Evolutionary conservation across 1,140 invertebrate genomes (phyloP).

Genomic region (Heliothis virescens): DNA sequence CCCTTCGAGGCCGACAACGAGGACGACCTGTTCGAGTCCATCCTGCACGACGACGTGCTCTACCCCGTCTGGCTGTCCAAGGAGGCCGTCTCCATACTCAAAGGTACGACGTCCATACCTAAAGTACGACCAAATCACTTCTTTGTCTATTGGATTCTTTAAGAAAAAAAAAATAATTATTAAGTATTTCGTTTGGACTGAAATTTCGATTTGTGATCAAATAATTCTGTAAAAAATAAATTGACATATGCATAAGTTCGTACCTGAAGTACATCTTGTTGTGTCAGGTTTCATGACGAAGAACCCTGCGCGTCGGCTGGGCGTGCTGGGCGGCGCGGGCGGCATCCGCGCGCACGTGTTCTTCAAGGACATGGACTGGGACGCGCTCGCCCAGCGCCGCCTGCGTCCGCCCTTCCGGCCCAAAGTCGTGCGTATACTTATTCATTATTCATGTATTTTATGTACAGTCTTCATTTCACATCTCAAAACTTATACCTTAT

Average conservation of each 20-base stretch:
- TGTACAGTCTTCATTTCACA: too few species aligned
- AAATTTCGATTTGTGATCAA: too few species aligned
- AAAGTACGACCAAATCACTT: too few species aligned
- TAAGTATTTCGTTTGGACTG: too few species aligned
- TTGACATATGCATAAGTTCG: too few species aligned
- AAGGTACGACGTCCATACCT: too few species aligned
- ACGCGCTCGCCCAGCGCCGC: constrained; percentile 94
- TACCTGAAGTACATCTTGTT: too few species aligned
- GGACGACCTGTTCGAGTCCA: constrained; percentile 99
- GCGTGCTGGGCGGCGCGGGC: constrained; percentile 92
- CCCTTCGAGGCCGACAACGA: constrained; percentile 99
- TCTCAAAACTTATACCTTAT: too few species aligned
- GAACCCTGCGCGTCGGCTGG: constrained; percentile 97
- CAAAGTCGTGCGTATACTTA: constrained; percentile 91
- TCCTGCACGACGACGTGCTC: constrained; percentile 98
- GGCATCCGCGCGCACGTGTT: constrained; percentile 97
- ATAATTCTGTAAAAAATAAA: too few species aligned
- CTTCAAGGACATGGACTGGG: constrained; percentile 99
- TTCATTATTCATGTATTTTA: too few species aligned
- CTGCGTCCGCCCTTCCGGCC: constrained; percentile 99
- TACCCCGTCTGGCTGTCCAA: constrained; percentile 99
- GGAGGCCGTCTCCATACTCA: constrained; percentile 98
- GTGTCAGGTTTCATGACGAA: constrained; percentile 99
- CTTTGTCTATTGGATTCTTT: too few species aligned
- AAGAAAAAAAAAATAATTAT: too few species aligned